Conservation (phyloP, 2,113 vertebrate genomes). For the Litocranius walleri region DNA sequence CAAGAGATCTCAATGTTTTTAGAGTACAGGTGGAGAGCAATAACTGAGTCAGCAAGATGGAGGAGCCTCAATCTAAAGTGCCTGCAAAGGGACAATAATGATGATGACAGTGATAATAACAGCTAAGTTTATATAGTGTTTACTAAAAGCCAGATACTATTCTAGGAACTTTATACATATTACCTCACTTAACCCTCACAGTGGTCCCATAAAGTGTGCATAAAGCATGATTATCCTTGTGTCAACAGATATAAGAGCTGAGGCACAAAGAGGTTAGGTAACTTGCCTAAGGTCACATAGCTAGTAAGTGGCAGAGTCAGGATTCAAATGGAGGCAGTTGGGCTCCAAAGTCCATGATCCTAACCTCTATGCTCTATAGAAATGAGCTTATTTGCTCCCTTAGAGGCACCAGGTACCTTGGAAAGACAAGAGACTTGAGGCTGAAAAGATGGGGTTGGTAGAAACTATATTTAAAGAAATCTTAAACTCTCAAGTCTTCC, state of each 20-base stretch:
- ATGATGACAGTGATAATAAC: not conserved
- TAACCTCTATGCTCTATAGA: not conserved
- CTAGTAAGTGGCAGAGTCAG: conserved; percentile 1
- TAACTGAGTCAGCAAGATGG: not conserved
- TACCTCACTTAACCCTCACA: not conserved
- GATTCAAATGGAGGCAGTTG: not conserved
- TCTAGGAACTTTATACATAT: not conserved
- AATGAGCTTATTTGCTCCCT: not conserved
- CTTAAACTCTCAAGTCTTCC: not conserved
- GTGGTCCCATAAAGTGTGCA: not conserved
- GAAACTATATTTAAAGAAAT: not conserved
- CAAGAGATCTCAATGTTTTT: not conserved
- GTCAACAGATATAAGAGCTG: not conserved
- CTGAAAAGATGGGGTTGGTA: not conserved
- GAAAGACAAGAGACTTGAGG: not conserved
- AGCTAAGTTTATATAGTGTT: not conserved
- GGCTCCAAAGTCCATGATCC: not conserved
- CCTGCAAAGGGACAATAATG: not conserved
- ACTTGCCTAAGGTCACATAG: not conserved
- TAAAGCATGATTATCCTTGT: not conserved
- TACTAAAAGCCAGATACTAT: not conserved
- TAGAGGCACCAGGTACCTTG: not conserved
- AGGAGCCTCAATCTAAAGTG: not conserved
- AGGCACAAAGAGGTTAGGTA: not conserved
- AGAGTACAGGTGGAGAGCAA: not conserved